phyloP scores from a whole-genome alignment of 2,888 invertebrate genomes.

The Autographa gamma region DNA sequence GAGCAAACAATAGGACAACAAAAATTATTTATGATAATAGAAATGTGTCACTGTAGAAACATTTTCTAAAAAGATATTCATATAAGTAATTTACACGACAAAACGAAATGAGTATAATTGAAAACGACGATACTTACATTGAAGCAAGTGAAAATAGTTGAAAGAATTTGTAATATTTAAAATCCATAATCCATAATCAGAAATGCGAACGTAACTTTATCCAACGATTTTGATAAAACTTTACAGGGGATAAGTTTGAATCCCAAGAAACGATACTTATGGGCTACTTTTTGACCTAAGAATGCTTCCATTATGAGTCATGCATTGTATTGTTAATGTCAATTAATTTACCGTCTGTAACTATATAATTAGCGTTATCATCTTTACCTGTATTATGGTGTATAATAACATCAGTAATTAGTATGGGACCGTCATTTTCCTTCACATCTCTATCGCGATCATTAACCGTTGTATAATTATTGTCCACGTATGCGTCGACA shows the following conservation, averaged over 20 bases:
- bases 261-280: no score
- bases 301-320: no score
- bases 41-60: neutral
- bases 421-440: conserved; percentile 9
- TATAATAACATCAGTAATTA: conserved; percentile 8
- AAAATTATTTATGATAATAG: neutral
- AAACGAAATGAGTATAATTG: neutral
- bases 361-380: neutral
- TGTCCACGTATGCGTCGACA: conserved; percentile 37
- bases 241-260: no score
- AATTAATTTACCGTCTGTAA: neutral
- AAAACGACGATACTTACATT: neutral
- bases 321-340: neutral
- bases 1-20: neutral
- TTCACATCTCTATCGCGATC: conserved; percentile 15
- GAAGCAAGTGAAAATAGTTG: neutral
- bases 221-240: no score
- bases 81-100: neutral
- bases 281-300: no score
- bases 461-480: conserved; percentile 42
- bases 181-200: neutral
- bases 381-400: conserved; percentile 8
- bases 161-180: neutral
- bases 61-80: neutral
- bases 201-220: no score